Percentiles rank a stretch among this genome's conserved stretches.
Evolutionary conservation across 1,140 invertebrate genomes (phyloP).

Genomic region (Drosophila equinoxialis): DNA sequence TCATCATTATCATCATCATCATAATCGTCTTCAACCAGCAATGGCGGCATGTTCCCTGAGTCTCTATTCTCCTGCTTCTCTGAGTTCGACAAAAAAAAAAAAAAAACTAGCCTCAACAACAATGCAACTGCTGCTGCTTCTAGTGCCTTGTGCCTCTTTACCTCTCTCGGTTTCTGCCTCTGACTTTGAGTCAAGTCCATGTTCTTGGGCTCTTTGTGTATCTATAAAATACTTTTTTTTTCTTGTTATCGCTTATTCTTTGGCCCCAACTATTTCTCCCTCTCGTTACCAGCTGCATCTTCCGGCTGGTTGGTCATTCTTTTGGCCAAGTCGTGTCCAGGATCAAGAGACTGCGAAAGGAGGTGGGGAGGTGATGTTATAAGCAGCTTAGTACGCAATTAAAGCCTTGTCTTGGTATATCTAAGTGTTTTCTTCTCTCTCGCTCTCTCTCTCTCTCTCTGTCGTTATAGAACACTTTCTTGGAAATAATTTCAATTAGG

Average conservation of each 20-base stretch:
- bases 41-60: constrained; percentile 34
- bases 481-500: constrained; percentile 54
- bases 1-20: constrained; percentile 59
- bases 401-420: constrained; percentile 28
- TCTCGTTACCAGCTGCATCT: constrained; percentile 26
- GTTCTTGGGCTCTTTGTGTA: constrained; percentile 56
- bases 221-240: constrained; percentile 50
- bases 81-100: neutral
- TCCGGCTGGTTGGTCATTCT: constrained; percentile 19
- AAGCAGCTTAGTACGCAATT: constrained; percentile 56
- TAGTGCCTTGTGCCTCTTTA: constrained; percentile 1
- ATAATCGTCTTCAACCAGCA: constrained; percentile 40
- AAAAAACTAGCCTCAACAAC: constrained; percentile 50
- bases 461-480: neutral
- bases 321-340: constrained; percentile 12
- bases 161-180: constrained; percentile 2
- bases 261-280: neutral
- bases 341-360: neutral
- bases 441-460: too few relatives aligned
- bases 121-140: constrained; percentile 39
- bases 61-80: constrained; percentile 15
- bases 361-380: constrained; percentile 11
- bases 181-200: constrained; percentile 57
- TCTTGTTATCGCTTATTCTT: constrained; percentile 6
- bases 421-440: constrained; percentile 29